These are phyloP conservation scores for Drosophila quinaria DNA, from an alignment of 2,888 invertebrate species.

Conservation along the genomic window DNA sequence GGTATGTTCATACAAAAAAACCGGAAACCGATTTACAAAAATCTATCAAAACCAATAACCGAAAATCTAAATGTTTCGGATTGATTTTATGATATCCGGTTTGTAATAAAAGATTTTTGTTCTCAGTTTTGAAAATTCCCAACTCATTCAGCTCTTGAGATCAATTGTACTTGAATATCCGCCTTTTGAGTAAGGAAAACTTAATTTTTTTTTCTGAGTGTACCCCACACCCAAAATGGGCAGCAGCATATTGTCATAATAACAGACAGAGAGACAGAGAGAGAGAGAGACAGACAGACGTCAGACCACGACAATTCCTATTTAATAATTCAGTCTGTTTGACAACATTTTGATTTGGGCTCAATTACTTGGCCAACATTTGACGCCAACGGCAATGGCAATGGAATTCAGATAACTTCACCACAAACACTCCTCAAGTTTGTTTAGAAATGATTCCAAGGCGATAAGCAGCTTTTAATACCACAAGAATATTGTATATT, in stretches of 20 bases:
- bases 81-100: too few species aligned
- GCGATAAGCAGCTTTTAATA: constrained; percentile 27
- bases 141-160: too few species aligned
- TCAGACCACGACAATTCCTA: constrained; percentile 36
- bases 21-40: too few species aligned
- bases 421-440: constrained; percentile 13
- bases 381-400: constrained; percentile 16
- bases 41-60: too few species aligned
- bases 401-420: constrained; percentile 21
- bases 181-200: too few species aligned
- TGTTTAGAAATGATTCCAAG: constrained; percentile 3
- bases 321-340: constrained; percentile 60
- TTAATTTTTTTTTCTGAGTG: too few species aligned
- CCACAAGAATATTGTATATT: neutral
- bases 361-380: constrained; percentile 46
- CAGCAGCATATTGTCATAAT: constrained; percentile 69
- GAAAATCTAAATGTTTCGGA: too few species aligned
- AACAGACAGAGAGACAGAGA: constrained; percentile 20
- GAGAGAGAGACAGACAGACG: constrained; percentile 7
- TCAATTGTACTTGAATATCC: too few species aligned
- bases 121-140: too few species aligned
- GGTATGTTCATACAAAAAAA: too few species aligned
- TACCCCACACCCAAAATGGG: constrained; percentile 32
- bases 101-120: too few species aligned
- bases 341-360: constrained; percentile 66